Conservation (phyloP, 2,113 vertebrate species). For the Lucifuga dentata region DNA sequence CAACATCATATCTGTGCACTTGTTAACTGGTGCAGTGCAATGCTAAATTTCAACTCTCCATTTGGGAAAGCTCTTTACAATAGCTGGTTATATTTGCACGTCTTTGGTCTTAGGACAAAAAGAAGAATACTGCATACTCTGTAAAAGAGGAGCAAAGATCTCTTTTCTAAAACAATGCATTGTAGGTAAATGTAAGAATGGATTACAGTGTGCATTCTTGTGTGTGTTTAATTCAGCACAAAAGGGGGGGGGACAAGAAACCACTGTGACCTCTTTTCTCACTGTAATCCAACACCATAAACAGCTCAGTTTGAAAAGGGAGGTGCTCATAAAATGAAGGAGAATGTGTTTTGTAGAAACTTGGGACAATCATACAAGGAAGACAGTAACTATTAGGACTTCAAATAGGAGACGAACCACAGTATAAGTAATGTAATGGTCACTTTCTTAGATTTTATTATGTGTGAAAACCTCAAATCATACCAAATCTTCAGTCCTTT, state of each 20-base stretch:
- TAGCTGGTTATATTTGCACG: background rate
- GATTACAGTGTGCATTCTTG: background rate
- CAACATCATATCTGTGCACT: constrained; percentile 23
- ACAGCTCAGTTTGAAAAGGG: constrained; percentile 1
- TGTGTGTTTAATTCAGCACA: constrained; percentile 25
- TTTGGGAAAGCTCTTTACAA: background rate
- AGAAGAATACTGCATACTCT: background rate
- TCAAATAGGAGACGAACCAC: no score
- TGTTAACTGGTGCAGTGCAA: background rate
- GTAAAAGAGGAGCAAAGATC: background rate
- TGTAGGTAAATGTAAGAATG: constrained; percentile 32
- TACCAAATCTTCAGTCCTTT: no score
- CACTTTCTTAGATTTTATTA: no score
- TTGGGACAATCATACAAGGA: no score
- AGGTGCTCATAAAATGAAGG: background rate
- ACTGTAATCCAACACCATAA: constrained; percentile 56
- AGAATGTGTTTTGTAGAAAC: background rate
- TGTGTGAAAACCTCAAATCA: no score
- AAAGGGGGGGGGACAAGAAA: constrained; percentile 31
- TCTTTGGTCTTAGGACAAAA: background rate
- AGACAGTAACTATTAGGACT: no score
- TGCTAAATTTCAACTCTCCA: background rate
- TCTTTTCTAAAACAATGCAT: constrained; percentile 1
- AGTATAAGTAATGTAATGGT: no score
- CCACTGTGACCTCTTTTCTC: constrained; percentile 43